Evolutionary conservation across 2,797 vertebrate genomes (phyloP).

Genomic region (Glyptemys insculpta): DNA sequence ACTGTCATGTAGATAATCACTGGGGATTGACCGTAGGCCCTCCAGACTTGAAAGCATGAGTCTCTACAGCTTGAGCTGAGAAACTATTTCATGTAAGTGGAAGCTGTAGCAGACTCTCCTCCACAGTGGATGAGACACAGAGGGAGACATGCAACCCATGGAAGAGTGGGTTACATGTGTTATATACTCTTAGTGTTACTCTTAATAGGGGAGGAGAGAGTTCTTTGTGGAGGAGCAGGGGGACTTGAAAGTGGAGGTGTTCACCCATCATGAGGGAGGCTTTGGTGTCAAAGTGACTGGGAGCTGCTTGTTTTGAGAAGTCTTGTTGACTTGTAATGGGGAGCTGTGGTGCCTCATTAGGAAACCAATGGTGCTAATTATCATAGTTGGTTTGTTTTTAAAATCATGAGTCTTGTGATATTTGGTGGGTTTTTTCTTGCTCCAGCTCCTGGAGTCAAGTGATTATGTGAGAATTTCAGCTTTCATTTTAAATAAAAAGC

Average conservation of each 20-base stretch:
- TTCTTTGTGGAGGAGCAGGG: background rate
- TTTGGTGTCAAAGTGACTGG: background rate
- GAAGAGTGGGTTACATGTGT: background rate
- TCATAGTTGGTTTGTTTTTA: background rate
- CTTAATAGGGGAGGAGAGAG: background rate
- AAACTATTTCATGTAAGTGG: background rate
- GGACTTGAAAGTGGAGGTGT: background rate
- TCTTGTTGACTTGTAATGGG: background rate
- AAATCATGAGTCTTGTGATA: background rate
- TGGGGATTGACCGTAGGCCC: background rate
- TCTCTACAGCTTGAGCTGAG: background rate
- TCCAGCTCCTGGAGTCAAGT: background rate
- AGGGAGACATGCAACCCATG: too few species aligned
- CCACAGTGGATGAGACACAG: background rate
- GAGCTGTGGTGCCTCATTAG: background rate
- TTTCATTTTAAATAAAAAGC: background rate
- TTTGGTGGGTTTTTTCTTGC: background rate
- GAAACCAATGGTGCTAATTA: background rate
- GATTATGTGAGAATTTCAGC: background rate
- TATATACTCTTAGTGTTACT: background rate
- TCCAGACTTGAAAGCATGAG: background rate
- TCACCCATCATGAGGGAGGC: background rate
- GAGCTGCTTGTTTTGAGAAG: background rate
- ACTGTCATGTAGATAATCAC: background rate
- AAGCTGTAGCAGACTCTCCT: background rate